Evolutionary conservation across 2,888 invertebrate species (phyloP).

Genomic region (Phyllotreta cruciferae): DNA sequence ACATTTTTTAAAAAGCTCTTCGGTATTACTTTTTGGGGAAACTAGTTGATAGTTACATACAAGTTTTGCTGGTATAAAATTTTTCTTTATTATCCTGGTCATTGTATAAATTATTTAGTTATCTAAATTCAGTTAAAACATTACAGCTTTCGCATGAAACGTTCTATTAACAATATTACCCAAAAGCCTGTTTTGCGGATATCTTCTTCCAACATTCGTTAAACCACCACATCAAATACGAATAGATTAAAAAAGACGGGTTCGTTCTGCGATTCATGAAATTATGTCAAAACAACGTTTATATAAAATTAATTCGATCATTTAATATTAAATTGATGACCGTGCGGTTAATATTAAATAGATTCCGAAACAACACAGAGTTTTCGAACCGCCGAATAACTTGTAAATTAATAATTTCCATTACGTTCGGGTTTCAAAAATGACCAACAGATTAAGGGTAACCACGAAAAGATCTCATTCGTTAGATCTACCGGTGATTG

Average conservation of each 20-base stretch:
- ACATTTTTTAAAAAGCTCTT: too few relatives aligned
- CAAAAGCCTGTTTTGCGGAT: too few relatives aligned
- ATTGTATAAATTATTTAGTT: too few relatives aligned
- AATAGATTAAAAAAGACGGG: background rate
- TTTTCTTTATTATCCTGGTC: too few relatives aligned
- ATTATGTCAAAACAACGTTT: conserved; percentile 26
- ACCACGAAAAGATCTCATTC: conserved; percentile 21
- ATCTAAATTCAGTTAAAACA: too few relatives aligned
- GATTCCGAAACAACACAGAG: conserved; percentile 28
- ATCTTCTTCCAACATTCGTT: background rate
- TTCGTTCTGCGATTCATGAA: conserved; percentile 14
- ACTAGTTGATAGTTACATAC: too few relatives aligned
- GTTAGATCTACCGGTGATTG: background rate
- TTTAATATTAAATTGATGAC: conserved; percentile 31
- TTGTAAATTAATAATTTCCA: conserved; percentile 46
- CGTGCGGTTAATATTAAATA: conserved; percentile 32
- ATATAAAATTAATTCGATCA: conserved; percentile 32
- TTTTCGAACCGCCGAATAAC: conserved; percentile 34
- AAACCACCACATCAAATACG: conserved; percentile 20
- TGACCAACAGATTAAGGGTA: conserved; percentile 40
- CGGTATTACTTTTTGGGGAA: too few relatives aligned
- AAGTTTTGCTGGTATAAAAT: too few relatives aligned
- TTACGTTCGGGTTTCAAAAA: conserved; percentile 43
- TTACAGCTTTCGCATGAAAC: too few relatives aligned
- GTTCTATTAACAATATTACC: too few relatives aligned